Evolutionary conservation across 2,113 vertebrate species (phyloP), one percentile per base, ranked within the genome.

Genomic region (Lagenorhynchus albirostris): DNA sequence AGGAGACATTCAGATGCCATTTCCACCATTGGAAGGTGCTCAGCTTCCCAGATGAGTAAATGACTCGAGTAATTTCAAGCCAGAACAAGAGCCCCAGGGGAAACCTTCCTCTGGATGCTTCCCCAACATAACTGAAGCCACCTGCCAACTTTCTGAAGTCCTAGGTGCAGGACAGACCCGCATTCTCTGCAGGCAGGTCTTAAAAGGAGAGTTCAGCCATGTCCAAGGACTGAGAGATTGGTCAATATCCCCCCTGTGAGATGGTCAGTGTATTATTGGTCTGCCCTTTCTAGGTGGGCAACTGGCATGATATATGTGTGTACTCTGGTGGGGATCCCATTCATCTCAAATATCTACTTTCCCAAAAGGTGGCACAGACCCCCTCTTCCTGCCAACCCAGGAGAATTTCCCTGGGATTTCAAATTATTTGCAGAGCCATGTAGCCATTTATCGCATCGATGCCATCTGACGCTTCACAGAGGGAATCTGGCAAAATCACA

Each of bases 81-180:
- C 53, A 20, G 60, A 93, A 33, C 50, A 36, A 71, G 81, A 76
- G 15, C 25, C 17, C 23, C 23, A 1, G 12, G 23, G 23, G 53
- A 38, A 58, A 33, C 4, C 20, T 5, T 53, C 76, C 6, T 29
- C 6, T 17, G 74, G 25, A 38, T 1, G 44, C 63, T 26, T 73
- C 21, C 38, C 31, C 0, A 0, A 10, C 0, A 8, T 0, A 7
- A 58, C 0, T 33, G 41, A 3, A 67, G 7, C 26, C 3, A 15
- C 17, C 82, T 11, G 25, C 23, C 7, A 17, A 36, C 58, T 55
- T 53, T 20, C 44, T 73, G 13, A 73, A 18, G 82, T 14, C 23
- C 38, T 4, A 0, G 21, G 1, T 21, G 20, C 13, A 29, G n/a
- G 41, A 4, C 13, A 67, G 36, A 73, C 38, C 36, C 38, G 9